Evolutionary conservation across 2,113 vertebrate species (phyloP).

Genomic region (Indicator maculatus): DNA sequence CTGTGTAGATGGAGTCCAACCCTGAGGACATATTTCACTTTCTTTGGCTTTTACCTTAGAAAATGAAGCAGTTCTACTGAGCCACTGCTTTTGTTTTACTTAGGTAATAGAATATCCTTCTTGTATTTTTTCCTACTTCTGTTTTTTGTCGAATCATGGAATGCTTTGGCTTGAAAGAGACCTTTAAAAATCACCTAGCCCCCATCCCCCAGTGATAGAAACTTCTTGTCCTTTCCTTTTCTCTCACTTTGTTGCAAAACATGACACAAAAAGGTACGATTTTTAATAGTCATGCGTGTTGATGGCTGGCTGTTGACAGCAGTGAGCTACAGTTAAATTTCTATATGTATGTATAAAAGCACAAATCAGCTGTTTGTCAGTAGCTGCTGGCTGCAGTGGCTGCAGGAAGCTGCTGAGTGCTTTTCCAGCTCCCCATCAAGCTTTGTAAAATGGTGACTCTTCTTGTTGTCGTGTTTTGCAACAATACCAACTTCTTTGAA

Average conservation of each 20-base stretch:
- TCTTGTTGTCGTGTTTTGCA: background rate
- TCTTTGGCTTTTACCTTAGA: background rate
- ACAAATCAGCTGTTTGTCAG: background rate
- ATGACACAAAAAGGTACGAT: background rate
- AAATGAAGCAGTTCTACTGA: background rate
- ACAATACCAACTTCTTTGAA: background rate
- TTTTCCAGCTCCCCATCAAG: background rate
- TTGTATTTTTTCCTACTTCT: background rate
- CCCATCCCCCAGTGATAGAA: background rate
- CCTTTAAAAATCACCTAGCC: background rate
- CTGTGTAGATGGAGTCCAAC: background rate
- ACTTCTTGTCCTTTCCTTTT: background rate
- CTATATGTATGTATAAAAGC: background rate
- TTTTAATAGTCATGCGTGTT: background rate
- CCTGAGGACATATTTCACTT: background rate
- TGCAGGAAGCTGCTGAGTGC: background rate
- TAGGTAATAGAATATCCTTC: background rate
- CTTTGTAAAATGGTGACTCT: background rate
- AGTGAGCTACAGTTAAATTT: background rate
- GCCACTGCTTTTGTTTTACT: background rate
- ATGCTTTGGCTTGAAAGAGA: background rate
- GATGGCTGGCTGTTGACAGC: background rate
- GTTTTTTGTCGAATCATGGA: background rate
- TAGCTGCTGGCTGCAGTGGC: background rate
- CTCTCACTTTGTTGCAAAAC: background rate